Evolutionary conservation across 1,140 invertebrate genomes (phyloP), one percentile per base, ranked within the genome.

Genomic region (Lepidurus couesii): DNA sequence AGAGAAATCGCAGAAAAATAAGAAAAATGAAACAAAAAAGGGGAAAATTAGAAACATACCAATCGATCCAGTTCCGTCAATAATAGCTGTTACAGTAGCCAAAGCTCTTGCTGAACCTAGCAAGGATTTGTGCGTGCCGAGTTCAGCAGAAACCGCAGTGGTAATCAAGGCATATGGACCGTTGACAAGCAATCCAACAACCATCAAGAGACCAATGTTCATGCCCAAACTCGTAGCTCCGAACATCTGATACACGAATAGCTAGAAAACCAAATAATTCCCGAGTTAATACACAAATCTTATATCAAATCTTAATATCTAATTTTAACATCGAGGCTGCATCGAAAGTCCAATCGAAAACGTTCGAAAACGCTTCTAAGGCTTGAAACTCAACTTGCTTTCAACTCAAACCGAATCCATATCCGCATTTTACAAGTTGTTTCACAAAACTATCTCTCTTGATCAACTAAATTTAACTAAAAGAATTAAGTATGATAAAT

Each of bases 131-230:
- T 98, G 95, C 1, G 94, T 94, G 81, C 95, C 96, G 1, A 98
- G 86, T 84, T 98, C 96, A 11, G 96, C 94, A 75, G 95, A 96
- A 73, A 98, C 95, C 1, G 95, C 95, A 8, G 97, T 98, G 13
- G 96, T 98, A 83, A 98, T 98, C 24, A 98, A 86, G 34, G 95
- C 93, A 85, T 98, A 98, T 1, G 96, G 96, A 2, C 95, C 96
- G 86, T 98, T 98, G 0, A 98, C 95, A 53, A 98, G 86, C 79
- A 92, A 83, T 26, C 96, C 96, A 79, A 90, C 90, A 13, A 92
- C 74, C 42, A 96, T 83, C 78, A 98, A 87, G 74, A 98, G 84
- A 45, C 89, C 81, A 75, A 92, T 87, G 84, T 92, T 95, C 1
- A 89, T 82, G 3, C 82, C 82, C 21, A 92, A 83, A 79, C 88